These are phyloP conservation scores for Capromys pilorides DNA, from an alignment of 2,797 vertebrate species.

Conservation along the genomic window DNA sequence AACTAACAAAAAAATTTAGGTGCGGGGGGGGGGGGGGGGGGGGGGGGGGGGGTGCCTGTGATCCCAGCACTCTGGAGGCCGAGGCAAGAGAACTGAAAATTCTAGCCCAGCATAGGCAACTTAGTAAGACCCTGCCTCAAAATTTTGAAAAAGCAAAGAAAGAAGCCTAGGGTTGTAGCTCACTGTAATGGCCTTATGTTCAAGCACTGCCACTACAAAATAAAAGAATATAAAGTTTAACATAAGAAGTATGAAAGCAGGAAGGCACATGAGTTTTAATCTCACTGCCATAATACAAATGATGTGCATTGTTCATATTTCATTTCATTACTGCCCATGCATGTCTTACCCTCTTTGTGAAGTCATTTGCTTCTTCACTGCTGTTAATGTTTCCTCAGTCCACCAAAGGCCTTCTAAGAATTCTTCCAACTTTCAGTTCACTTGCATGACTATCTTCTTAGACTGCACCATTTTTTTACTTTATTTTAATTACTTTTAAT, in stretches of 20 bases:
- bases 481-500: not conserved
- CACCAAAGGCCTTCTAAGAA: not conserved
- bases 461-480: not conserved
- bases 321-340: not conserved
- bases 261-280: not conserved
- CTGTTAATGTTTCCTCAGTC: not conserved
- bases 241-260: not conserved
- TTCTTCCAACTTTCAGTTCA: not conserved
- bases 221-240: not conserved
- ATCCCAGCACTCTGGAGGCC: not conserved
- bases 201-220: not conserved
- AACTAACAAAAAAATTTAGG: not conserved
- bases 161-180: not conserved
- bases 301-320: constrained; percentile 10
- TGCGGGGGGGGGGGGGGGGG: no score
- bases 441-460: not conserved
- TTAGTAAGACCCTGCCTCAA: not conserved
- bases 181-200: not conserved
- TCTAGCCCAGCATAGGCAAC: not conserved
- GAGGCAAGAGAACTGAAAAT: not conserved
- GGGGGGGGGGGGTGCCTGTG: not conserved
- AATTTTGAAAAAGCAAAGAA: not conserved
- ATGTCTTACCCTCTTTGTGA: not conserved
- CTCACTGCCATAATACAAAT: not conserved
- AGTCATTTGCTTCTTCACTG: not conserved